A percentile compares a stretch with the other conserved stretches of the same genome.
Conservation (phyloP, 2,113 vertebrate species). For the Neoarius graeffei region DNA sequence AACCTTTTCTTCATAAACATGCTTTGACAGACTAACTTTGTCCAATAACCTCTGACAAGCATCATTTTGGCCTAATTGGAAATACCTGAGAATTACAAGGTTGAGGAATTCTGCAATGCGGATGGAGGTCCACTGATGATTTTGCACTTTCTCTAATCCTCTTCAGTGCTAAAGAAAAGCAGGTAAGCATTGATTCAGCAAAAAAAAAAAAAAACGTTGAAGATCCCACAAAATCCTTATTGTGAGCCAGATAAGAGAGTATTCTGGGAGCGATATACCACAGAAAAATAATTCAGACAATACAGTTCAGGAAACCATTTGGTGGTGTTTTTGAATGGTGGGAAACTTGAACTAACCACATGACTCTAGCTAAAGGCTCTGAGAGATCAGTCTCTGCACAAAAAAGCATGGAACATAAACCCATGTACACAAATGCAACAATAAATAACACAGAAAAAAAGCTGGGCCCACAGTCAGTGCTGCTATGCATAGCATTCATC, state of each 20-base stretch:
- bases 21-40: neutral
- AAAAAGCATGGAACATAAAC: conserved; percentile 18
- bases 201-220: neutral
- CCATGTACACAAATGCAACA: conserved; percentile 29
- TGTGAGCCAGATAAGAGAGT: neutral
- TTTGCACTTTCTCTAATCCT: conserved; percentile 55
- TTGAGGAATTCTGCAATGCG: conserved; percentile 41
- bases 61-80: too few species aligned
- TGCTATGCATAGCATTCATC: conserved; percentile 62
- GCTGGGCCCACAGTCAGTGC: conserved; percentile 34
- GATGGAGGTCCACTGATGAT: conserved; percentile 41
- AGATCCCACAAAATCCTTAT: neutral
- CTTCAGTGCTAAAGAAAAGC: conserved; percentile 53
- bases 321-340: neutral
- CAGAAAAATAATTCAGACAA: neutral
- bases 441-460: conserved; percentile 8
- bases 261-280: neutral
- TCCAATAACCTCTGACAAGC: neutral
- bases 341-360: neutral
- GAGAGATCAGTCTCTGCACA: conserved; percentile 7
- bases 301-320: neutral
- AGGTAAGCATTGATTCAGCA: conserved; percentile 45
- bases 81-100: neutral
- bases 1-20: neutral
- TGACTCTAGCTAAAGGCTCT: conserved; percentile 2